Base-by-base conservation (phyloP, 2,113 vertebrate genomes). In the Nesogale talazaci region DNA sequence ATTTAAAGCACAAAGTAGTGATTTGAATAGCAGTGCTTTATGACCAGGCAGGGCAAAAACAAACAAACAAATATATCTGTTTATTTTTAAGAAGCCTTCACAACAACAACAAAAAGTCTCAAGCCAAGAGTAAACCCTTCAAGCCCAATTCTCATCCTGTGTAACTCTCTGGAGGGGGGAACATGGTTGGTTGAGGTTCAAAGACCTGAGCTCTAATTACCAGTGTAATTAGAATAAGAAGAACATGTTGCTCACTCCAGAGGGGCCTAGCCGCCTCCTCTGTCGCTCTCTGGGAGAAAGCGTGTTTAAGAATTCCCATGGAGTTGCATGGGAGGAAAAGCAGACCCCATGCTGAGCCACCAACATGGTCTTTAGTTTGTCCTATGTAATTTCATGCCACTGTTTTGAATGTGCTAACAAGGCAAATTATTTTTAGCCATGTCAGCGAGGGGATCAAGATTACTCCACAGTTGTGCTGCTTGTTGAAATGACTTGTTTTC, bases 121-220 rank as follows among this genome's bases (percentile, higher is more conserved):
- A 2, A 56, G 65, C 36, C 29, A 1, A 52, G 52, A 59, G 46
- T 5, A 8, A 72, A 27, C 20, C 46, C 82, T 77, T n/a, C 36
- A 6, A 57, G 31, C 10, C 27, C 0, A 1, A 3, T 22, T 85
- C 86, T 87, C n/a, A 2, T 31, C 20, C 31, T 25, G 2, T 9
- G 4, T 17, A 34, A 36, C 77, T 61, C 57, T 61, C 74, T 23
- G 11, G 61, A 34, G 90, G 59, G 82, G 40, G 36, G 34, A 40
- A 31, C n/a, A 9, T 14, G 74, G 65, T 80, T 16, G 79, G 70
- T 72, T 16, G 23, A 72, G 56, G 89, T 94, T 93, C 89, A 87
- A 80, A 95, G 95, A 75, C 76, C 94, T 88, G 91, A 89, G 81
- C 77, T 83, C 89, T 94, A 90, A 89, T 96, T 92, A 86, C 89